These are phyloP conservation scores for Plotosus lineatus DNA, from an alignment of 2,113 vertebrate species.

Conservation along the genomic window DNA sequence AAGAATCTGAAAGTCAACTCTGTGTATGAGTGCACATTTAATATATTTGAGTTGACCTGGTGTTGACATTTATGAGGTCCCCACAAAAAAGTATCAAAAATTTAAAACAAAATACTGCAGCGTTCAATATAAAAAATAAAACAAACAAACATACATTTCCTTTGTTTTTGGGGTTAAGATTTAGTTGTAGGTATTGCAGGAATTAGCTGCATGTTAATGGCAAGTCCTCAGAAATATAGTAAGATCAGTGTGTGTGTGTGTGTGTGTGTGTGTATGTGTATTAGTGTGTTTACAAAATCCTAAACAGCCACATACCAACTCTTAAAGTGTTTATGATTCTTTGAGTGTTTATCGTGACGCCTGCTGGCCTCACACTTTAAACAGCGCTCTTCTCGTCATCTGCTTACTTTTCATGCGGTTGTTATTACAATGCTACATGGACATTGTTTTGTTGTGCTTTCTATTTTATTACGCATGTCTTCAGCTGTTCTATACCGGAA, in stretches of 20 bases:
- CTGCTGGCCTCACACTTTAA: neutral
- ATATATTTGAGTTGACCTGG: neutral
- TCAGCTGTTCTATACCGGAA: too few species aligned
- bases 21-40: neutral
- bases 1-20: too few species aligned
- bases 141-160: neutral
- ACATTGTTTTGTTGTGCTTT: neutral
- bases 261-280: neutral
- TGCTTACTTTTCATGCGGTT: neutral
- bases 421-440: neutral
- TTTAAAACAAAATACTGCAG: neutral
- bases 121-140: neutral
- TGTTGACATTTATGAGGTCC: neutral
- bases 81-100: neutral
- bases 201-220: neutral
- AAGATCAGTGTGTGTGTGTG: neutral
- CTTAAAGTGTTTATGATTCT: slow-evolving; percentile 28
- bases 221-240: neutral
- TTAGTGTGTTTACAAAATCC: neutral
- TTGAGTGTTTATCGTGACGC: slow-evolving; percentile 9
- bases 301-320: neutral
- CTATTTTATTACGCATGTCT: neutral
- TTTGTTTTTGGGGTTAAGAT: neutral
- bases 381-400: neutral
- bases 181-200: neutral